Percentiles rank a stretch among this genome's conserved stretches.
These are phyloP conservation scores for Regulus satrapa DNA, from an alignment of 2,113 vertebrate species.

Conservation along the genomic window DNA sequence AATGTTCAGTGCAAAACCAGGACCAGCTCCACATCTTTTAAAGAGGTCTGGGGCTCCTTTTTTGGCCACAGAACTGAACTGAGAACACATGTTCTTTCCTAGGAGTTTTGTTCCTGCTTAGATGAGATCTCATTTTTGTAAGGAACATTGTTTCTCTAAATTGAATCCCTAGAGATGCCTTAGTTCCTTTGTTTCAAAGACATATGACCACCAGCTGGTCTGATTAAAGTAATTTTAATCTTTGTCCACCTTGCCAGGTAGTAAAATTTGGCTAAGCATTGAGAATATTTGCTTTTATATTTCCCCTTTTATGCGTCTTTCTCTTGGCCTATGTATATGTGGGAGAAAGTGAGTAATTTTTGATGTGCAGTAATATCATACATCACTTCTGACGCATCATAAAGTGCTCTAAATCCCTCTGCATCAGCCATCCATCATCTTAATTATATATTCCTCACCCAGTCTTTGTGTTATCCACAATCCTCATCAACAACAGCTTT, in stretches of 20 bases:
- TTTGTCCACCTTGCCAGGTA: neutral
- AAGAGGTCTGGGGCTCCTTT: conserved; percentile 12
- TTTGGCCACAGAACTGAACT: conserved; percentile 15
- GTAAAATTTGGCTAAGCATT: neutral
- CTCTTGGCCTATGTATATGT: neutral
- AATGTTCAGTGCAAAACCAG: neutral
- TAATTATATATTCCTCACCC: neutral
- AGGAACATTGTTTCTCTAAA: neutral
- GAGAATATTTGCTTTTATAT: neutral
- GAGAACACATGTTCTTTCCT: neutral
- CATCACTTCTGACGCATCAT: neutral
- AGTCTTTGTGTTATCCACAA: neutral
- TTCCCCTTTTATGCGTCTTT: neutral
- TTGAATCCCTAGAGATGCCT: neutral
- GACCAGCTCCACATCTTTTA: neutral
- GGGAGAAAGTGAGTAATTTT: neutral
- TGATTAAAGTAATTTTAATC: neutral
- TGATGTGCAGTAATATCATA: neutral
- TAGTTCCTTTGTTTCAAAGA: conserved; percentile 3
- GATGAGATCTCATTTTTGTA: neutral
- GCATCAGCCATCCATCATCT: neutral
- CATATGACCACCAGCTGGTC: neutral
- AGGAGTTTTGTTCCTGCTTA: neutral
- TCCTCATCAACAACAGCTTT: neutral
- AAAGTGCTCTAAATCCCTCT: neutral